Evolutionary conservation across 2,113 vertebrate species (phyloP), one percentile per base, ranked within the genome.

Genomic region (Ia io): DNA sequence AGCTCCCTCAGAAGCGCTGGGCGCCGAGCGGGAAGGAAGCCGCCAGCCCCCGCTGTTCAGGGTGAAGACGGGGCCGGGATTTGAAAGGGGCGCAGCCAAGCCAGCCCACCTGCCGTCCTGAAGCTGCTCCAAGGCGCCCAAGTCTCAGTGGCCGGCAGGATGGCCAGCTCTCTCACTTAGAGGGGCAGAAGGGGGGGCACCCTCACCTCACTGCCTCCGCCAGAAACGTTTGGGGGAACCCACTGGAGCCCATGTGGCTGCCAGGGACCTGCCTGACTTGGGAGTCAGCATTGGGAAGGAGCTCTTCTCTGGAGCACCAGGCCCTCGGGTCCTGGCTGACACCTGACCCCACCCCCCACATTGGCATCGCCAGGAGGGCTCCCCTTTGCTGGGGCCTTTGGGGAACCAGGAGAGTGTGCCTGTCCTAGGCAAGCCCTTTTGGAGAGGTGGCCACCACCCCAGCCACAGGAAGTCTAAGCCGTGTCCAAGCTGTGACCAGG

Each of bases 1-100:
- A 76, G 35, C 40, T 80, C 85, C 40, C 76, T 65, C 42, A 2
- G 65, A 84, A 42, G 88, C 16, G 5, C 1, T 6, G 85, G 91
- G 96, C 76, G 49, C 79, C 1, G 35, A 44, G 83, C 23, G 65
- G 37, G 49, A 35, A 84, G n/a, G 82, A 47, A 30, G 13, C 89
- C 69, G 18, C 61, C 90, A 23, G 77, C 86, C 80, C 18, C 23
- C 10, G 32, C 18, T 76, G 76, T 71, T 93, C 74, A 35, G 83
- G 90, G 92, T 82, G 85, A 94, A 88, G 88, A 70, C 28, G 88
- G 78, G 94, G 20, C 84, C 67, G 59, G 80, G 77, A 76, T 90
- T 37, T 53, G 61, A 65, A 51, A 74, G 16, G 20, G 84, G 90
- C 25, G 10, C 78, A 10, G 25, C 44, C 44, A 25, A 35, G n/a